Conservation (phyloP, 2,888 invertebrate species). For the Eupelmus urozonus region DNA sequence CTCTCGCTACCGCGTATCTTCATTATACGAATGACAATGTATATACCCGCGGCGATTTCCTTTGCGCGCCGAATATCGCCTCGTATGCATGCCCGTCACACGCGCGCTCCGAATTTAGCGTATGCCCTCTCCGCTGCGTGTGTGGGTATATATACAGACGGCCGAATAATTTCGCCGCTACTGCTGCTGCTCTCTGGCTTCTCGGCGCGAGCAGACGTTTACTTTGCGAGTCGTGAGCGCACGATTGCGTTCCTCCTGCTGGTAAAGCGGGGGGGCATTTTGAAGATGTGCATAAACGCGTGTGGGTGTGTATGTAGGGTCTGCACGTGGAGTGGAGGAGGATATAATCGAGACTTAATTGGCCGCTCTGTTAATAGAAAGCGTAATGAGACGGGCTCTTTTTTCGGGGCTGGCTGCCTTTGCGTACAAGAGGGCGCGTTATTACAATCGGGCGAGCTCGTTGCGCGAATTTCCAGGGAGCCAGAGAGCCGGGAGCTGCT, state of each 20-base stretch:
- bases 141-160: conserved; percentile 5
- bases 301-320: too few species aligned
- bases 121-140: not conserved
- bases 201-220: conserved; percentile 12
- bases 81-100: conserved; percentile 73
- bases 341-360: conserved; percentile 27
- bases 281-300: too few species aligned
- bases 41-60: conserved; percentile 68
- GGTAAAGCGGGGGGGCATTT: too few species aligned
- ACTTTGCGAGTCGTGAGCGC: conserved; percentile 2
- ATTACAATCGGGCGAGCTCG: too few species aligned
- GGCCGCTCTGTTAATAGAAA: conserved; percentile 17
- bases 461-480: too few species aligned
- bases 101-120: conserved; percentile 5
- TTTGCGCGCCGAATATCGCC: too few species aligned
- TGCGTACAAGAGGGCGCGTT: too few species aligned
- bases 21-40: conserved; percentile 71
- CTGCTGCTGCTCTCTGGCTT: not conserved
- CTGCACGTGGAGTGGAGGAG: not conserved
- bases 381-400: conserved; percentile 3
- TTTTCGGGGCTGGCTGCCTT: not conserved
- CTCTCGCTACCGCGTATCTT: conserved; percentile 9
- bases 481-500: too few species aligned
- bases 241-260: not conserved
- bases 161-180: not conserved